Evolutionary conservation across 2,797 vertebrate genomes (phyloP).

Genomic region (Aphelocoma californica): DNA sequence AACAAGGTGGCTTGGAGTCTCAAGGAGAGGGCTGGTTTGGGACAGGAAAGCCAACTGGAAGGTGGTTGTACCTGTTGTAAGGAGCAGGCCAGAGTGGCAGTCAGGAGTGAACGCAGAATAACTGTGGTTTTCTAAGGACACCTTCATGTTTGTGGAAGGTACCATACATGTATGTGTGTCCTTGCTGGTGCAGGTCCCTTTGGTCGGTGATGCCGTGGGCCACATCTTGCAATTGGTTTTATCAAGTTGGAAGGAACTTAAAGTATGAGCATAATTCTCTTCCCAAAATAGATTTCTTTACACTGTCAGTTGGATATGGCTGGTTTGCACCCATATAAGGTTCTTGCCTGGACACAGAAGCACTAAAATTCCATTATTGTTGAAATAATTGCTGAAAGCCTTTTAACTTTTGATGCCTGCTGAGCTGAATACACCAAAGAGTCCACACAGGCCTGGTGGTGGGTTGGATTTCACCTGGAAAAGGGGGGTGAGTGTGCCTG

Average conservation of each 20-base stretch:
- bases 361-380: neutral
- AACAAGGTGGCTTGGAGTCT: neutral
- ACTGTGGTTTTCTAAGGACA: neutral
- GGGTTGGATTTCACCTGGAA: neutral
- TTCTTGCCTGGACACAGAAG: neutral
- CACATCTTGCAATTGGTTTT: neutral
- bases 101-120: neutral
- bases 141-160: neutral
- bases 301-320: neutral
- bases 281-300: conserved; percentile 11
- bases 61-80: neutral
- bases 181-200: neutral
- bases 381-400: neutral
- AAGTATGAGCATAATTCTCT: neutral
- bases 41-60: neutral
- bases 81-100: neutral
- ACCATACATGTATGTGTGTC: accelerated
- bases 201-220: accelerated
- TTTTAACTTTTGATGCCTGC: neutral
- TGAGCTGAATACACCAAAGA: neutral
- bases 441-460: accelerated
- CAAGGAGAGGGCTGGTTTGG: neutral
- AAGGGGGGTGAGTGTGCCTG: no score
- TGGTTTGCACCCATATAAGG: neutral
- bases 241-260: neutral